Evolutionary conservation across 2,113 vertebrate species (phyloP).

Genomic region (Rhynchopsitta pachyrhyncha): DNA sequence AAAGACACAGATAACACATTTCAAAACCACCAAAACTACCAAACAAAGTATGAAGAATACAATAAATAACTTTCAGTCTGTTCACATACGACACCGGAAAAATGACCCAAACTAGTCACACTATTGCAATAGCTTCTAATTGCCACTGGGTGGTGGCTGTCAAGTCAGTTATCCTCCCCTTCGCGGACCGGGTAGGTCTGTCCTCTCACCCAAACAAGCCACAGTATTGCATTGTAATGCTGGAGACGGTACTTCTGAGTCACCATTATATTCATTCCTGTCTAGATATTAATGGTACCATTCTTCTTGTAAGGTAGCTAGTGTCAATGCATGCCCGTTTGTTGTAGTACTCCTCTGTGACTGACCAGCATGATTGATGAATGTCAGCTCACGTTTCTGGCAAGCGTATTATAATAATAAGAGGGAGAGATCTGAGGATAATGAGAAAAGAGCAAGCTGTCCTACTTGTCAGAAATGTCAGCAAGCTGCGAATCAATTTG

Average conservation of each 20-base stretch:
- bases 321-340: not conserved
- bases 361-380: not conserved
- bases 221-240: not conserved
- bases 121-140: not conserved
- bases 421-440: not conserved
- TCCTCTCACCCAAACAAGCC: not conserved
- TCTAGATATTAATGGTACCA: not conserved
- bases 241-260: not conserved
- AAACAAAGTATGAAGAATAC: not conserved
- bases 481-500: not conserved
- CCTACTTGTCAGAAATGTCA: constrained; percentile 14
- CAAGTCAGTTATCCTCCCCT: not conserved
- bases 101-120: not conserved
- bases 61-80: not conserved
- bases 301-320: not conserved
- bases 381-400: not conserved
- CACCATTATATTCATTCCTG: not conserved
- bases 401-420: not conserved
- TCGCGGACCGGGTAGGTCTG: not conserved
- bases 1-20: not conserved
- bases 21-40: not conserved
- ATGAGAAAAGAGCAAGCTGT: constrained; percentile 17
- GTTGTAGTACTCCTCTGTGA: not conserved
- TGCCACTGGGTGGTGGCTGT: not conserved
- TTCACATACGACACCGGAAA: not conserved